These are phyloP conservation scores for Caenorhabditis plicata DNA, from an alignment of 2,888 invertebrate species.

Conservation along the genomic window DNA sequence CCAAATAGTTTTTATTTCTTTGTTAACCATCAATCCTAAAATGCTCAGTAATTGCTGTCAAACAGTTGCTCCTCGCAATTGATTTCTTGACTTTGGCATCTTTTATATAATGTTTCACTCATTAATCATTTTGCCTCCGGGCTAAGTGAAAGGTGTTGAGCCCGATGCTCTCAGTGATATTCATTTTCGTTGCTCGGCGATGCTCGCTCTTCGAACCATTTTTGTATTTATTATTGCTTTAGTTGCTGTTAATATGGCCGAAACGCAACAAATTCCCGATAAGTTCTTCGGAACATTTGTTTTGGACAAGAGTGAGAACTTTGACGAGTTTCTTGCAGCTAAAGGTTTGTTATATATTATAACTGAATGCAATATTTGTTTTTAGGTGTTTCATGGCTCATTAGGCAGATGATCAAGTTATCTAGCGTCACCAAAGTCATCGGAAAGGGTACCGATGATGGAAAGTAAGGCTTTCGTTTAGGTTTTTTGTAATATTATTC, in stretches of 20 bases:
- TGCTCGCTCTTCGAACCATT: too few relatives aligned
- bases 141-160: too few relatives aligned
- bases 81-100: too few relatives aligned
- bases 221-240: too few relatives aligned
- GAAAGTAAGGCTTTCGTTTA: conserved; percentile 19
- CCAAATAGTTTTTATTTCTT: too few relatives aligned
- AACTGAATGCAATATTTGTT: too few relatives aligned
- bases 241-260: conserved; percentile 15
- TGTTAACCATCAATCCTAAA: conserved; percentile 7
- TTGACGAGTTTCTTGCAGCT: conserved; percentile 62
- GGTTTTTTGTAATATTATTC: background rate
- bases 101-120: too few relatives aligned
- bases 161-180: too few relatives aligned
- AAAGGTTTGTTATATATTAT: conserved; percentile 56
- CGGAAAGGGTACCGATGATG: conserved; percentile 18
- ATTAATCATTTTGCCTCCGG: too few relatives aligned
- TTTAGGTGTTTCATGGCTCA: conserved; percentile 47
- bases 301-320: conserved; percentile 61
- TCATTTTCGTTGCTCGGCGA: too few relatives aligned
- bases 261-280: conserved; percentile 45
- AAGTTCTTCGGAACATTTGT: conserved; percentile 59
- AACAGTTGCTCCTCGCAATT: conserved; percentile 21
- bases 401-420: conserved; percentile 58
- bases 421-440: conserved; percentile 60
- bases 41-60: conserved; percentile 13